Base-by-base conservation (phyloP, 1,140 invertebrate genomes). In the Stenopsyche tienmushanensis region DNA sequence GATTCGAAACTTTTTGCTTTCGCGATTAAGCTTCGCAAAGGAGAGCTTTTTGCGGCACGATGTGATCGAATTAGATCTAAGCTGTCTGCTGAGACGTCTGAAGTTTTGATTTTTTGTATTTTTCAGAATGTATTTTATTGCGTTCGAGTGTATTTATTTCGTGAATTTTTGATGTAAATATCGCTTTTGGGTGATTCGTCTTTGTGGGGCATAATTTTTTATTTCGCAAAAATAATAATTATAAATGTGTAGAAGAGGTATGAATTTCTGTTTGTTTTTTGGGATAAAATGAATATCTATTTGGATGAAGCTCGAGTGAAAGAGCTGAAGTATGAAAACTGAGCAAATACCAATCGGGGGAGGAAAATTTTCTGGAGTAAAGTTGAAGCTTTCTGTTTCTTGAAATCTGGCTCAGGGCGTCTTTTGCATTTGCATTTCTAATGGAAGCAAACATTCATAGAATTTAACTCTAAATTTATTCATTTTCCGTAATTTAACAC, bases 391-490 rank as follows among this genome's bases (percentile, higher is more conserved):
- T 18, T 39, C 54, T 55, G 5, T 34, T 34, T 34, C 29, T 13
- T 13, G 29, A 34, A 13, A 7, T 13, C 29, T 34, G 29, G 5
- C 13, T 13, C 13, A 13, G 34, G 54, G 53, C 29, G 53, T 57
- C 54, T 42, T 39, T 20, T 57, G 54, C 54, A 57, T 57, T 57
- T 57, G 54, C 54, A 57, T 57, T 57, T 57, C 54, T 57, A 57
- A 57, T 57, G 54, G 54, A 21, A 39, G 54, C 23, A 57, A 57
- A 57, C 39, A 57, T 57, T 42, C 17, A n/a, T 23, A 1, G 54
- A 57, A 57, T 42, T n/a, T n/a, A n/a, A n/a, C n/a, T n/a, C n/a
- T n/a, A n/a, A n/a, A n/a, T n/a, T n/a, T n/a, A n/a, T n/a, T n/a
- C n/a, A n/a, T n/a, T n/a, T n/a, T n/a, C n/a, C n/a, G n/a, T n/a